Evolutionary conservation across 1,140 invertebrate species (phyloP).

Genomic region (Brachystomella parvula): DNA sequence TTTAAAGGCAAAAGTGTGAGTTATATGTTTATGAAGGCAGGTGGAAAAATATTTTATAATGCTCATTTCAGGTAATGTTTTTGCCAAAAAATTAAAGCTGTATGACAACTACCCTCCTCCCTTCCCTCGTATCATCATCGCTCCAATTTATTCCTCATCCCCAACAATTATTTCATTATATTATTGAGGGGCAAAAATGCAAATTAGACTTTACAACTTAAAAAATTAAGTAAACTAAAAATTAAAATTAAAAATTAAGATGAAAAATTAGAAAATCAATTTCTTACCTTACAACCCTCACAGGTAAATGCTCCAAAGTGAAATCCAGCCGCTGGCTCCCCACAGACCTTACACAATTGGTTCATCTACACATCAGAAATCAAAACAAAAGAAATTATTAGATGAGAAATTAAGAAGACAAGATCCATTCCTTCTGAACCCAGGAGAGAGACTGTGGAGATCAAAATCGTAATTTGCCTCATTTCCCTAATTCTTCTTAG

Average conservation of each 20-base stretch:
- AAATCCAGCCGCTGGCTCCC: conserved; percentile 54
- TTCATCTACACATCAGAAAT: conserved; percentile 44
- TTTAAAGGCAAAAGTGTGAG: not conserved
- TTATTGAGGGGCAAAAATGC: not conserved
- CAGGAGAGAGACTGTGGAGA: too few species aligned
- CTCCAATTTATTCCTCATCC: too few species aligned
- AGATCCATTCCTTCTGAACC: too few species aligned
- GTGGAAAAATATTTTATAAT: too few species aligned
- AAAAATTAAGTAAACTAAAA: conserved; percentile 9
- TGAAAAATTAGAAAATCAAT: not conserved
- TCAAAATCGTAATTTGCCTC: too few species aligned
- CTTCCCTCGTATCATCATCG: too few species aligned
- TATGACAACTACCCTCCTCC: not conserved
- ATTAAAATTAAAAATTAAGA: not conserved
- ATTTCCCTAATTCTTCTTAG: too few species aligned
- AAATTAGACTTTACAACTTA: not conserved
- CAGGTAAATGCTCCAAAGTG: conserved; percentile 59
- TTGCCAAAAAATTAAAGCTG: too few species aligned
- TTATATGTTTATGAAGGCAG: too few species aligned
- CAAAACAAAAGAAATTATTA: conserved; percentile 24
- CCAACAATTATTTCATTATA: too few species aligned
- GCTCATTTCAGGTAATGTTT: too few species aligned
- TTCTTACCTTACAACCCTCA: conserved; percentile 38
- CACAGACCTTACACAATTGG: conserved; percentile 52
- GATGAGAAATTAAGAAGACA: too few species aligned